Conservation (phyloP, 53 echinoderm and acorn worm genomes). For the Henricia sp. region DNA sequence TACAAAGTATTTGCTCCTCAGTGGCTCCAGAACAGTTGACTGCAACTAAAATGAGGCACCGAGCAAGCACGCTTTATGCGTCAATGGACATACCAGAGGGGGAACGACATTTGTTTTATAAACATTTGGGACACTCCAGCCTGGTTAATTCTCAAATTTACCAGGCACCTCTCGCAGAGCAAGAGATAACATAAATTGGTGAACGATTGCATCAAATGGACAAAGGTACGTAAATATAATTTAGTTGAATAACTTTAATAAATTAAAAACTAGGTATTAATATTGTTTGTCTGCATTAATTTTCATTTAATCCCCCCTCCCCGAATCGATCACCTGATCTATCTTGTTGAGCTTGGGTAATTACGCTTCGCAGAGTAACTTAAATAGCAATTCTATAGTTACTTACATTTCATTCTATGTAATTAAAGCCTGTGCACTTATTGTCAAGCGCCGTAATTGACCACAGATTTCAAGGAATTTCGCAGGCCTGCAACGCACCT, state of each 20-base stretch:
- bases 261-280: too few species aligned
- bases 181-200: slow-evolving; percentile 11
- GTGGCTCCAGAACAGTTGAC: slow-evolving; percentile 16
- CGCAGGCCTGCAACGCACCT: too few species aligned
- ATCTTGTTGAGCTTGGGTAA: too few species aligned
- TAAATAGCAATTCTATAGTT: too few species aligned
- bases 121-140: slow-evolving; percentile 33
- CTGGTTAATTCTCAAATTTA: slow-evolving; percentile 36
- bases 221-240: slow-evolving; percentile 3
- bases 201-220: slow-evolving; percentile 36
- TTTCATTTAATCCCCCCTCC: too few species aligned
- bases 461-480: too few species aligned
- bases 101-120: slow-evolving; percentile 34
- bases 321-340: too few species aligned
- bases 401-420: too few species aligned
- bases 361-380: too few species aligned
- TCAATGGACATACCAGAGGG: slow-evolving; percentile 19
- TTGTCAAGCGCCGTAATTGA: too few species aligned
- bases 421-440: too few species aligned
- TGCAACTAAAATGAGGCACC: slow-evolving; percentile 49
- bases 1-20: slow-evolving; percentile 10
- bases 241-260: not conserved
- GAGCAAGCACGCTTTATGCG: slow-evolving; percentile 46
- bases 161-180: slow-evolving; percentile 29
- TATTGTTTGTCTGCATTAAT: too few species aligned